Evolutionary conservation across 2,888 invertebrate genomes (phyloP), one percentile per base, ranked within the genome.

Genomic region (Physocephala rufipes): DNA sequence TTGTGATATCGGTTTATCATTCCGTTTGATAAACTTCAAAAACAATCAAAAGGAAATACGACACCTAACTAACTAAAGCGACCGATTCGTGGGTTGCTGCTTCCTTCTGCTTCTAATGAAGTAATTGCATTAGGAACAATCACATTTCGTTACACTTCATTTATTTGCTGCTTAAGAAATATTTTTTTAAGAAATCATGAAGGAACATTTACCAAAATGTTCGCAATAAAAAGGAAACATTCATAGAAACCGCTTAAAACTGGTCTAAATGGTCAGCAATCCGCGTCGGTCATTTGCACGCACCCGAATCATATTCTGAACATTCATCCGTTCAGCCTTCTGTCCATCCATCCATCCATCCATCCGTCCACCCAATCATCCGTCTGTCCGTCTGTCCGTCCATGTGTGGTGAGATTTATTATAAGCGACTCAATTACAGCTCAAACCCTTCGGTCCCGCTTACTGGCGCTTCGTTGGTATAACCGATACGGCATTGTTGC

Each of bases 221-320:
- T 47, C 62, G 58, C 68, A 70, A 64, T 47, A 64, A 43, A 43
- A n/a, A n/a, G n/a, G n/a, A n/a, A n/a, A n/a, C n/a, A n/a, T n/a
- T 64, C 70, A 58, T 64, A 69, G 53, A 66, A 71, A 72, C 64
- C 72, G 3, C 21, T 53, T 21, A 21, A 53, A 1, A 64, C 66
- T 64, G 68, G 53, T 55, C 36, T n/a, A n/a, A n/a, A 65, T 55
- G 64, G 61, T 51, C 68, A 64, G 61, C 67, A 45, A n/a, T n/a
- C n/a, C n/a, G n/a, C n/a, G n/a, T n/a, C n/a, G n/a, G n/a, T n/a
- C n/a, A n/a, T n/a, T n/a, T n/a, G n/a, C n/a, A n/a, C n/a, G n/a
- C n/a, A n/a, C n/a, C n/a, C n/a, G n/a, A n/a, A n/a, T n/a, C n/a
- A n/a, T n/a, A n/a, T 36, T 15, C 28, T 36, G 45, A 16, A 36